Base-by-base conservation (phyloP, 2,113 vertebrate species). In the Pangasianodon gigas region DNA sequence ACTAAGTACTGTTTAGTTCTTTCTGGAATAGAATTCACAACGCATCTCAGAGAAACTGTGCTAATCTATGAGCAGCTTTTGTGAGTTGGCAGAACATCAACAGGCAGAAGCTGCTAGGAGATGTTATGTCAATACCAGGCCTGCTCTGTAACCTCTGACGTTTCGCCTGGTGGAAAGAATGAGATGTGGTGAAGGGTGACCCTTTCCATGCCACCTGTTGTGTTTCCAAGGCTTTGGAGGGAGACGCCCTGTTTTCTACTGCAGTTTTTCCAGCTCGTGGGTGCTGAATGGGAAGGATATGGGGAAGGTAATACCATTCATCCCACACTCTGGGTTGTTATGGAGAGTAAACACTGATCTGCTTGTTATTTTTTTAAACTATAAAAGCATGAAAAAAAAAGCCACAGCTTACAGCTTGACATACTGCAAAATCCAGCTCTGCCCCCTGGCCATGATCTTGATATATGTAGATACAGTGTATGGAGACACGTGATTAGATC, bases 141-240 rank as follows among this genome's bases (percentile, higher is more conserved):
- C 92, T 91, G 85, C 92, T 92, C 88, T 21, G 21, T 90, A 92
- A 93, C 92, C 89, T 91, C 56, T 94, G 94, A 95, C 95, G 94
- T 96, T 96, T 95, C 77, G 91, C 90, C 91, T 82, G 89, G 92
- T 62, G 94, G 95, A 96, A 96, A 95, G 94, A 95, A 95, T 95
- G 93, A 88, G 88, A 93, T 89, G 88, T 88, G 91, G 91, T 92
- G 90, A 90, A 94, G 94, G 91, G 91, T 67, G 85, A 91, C 90
- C 90, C 88, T 26, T 86, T 93, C 91, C 41, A 56, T 88, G 88
- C 85, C 95, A 95, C 95, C 95, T 95, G 95, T 95, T 91, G 84
- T 89, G 89, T 92, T 92, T 91, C 91, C 69, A 92, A 90, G 92
- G 89, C 93, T 92, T 92, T 92, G 92, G 74, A 92, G 92, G 51